These are phyloP conservation scores for Sisor rabdophorus DNA, from an alignment of 2,113 vertebrate species.

Conservation along the genomic window DNA sequence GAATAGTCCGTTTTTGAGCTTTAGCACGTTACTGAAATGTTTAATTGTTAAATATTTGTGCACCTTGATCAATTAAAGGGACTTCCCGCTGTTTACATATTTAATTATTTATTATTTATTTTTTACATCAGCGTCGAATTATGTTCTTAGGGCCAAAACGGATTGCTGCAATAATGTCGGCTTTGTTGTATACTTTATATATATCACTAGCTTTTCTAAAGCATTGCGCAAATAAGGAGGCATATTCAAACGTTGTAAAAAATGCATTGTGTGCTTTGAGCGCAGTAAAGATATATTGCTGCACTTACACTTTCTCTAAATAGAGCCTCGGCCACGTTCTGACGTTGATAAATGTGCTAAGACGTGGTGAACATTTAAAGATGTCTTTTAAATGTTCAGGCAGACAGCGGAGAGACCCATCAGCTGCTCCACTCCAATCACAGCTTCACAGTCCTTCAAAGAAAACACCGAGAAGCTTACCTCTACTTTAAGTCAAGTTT, in stretches of 20 bases:
- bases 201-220: slow-evolving; percentile 33
- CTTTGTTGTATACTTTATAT: slow-evolving; percentile 21
- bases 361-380: slow-evolving; percentile 73
- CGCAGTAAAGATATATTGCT: slow-evolving; percentile 64
- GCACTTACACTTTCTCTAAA: slow-evolving; percentile 67
- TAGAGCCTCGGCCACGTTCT: slow-evolving; percentile 65
- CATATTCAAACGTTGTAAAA: slow-evolving; percentile 44
- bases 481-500: neutral
- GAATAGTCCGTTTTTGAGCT: neutral
- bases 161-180: slow-evolving; percentile 4
- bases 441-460: slow-evolving; percentile 18
- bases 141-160: neutral
- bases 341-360: slow-evolving; percentile 77
- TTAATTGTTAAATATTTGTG: neutral
- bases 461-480: neutral
- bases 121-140: neutral
- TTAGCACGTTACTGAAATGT: neutral
- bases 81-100: neutral
- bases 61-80: neutral
- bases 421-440: slow-evolving; percentile 51
- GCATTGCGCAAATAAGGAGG: slow-evolving; percentile 40
- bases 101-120: neutral
- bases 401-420: slow-evolving; percentile 56
- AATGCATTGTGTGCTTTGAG: slow-evolving; percentile 59
- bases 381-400: slow-evolving; percentile 67